phyloP scores from a whole-genome alignment of 1,140 invertebrate genomes.

The Anoplolepis gracilipes region DNA sequence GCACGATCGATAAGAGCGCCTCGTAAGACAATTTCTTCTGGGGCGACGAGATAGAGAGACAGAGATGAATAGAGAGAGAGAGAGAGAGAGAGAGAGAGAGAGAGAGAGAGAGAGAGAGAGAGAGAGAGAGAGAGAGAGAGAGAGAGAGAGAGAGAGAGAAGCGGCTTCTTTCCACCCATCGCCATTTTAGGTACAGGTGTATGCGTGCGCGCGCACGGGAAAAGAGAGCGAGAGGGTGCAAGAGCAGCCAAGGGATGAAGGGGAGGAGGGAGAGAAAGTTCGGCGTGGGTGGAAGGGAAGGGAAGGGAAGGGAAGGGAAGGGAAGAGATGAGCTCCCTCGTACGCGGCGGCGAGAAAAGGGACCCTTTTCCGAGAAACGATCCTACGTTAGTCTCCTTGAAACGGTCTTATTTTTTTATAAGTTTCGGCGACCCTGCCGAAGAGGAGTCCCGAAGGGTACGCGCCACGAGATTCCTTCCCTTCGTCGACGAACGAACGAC shows the following conservation, averaged over 20 bases:
- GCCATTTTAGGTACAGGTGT: constrained; percentile 65
- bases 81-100: constrained; percentile 11
- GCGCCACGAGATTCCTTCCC: constrained; percentile 29
- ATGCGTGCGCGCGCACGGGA: constrained; percentile 58
- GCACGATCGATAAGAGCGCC: constrained; percentile 65
- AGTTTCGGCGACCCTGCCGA: constrained; percentile 54
- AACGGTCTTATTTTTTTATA: constrained; percentile 66
- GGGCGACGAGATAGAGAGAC: constrained; percentile 56
- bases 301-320: constrained; percentile 39
- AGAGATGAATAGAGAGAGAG: constrained; percentile 17
- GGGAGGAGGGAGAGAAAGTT: background rate
- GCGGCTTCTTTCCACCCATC: constrained; percentile 40
- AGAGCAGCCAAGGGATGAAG: background rate
- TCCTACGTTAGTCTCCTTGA: constrained; percentile 34
- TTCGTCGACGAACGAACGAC: constrained; percentile 41
- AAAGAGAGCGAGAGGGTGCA: constrained; percentile 10
- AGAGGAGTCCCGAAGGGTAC: constrained; percentile 50
- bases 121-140: constrained; percentile 18
- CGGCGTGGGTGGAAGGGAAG: constrained; percentile 36
- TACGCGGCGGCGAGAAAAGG: background rate
- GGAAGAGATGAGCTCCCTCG: constrained; percentile 42
- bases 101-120: constrained; percentile 45
- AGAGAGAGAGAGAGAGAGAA: constrained; percentile 16
- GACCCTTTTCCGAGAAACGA: constrained; percentile 38
- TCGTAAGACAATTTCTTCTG: constrained; percentile 67